phyloP scores from a whole-genome alignment of 2,888 invertebrate species.

The Hydraecia micacea region DNA sequence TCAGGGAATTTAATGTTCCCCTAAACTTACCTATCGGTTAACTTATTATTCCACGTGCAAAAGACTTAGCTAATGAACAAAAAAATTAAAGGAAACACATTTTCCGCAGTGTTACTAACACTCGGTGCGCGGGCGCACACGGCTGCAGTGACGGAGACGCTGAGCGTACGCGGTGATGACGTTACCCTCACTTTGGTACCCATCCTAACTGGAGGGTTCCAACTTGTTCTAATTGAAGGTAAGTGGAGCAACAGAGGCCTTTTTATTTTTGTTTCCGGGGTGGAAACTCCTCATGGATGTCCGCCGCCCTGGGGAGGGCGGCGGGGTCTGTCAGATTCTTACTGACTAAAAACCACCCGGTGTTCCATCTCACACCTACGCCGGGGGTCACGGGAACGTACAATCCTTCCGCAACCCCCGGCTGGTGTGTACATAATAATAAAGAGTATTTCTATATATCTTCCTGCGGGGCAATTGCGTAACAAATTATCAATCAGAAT shows the following conservation, averaged over 20 bases:
- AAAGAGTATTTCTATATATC: too few species aligned
- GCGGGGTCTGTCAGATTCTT: too few species aligned
- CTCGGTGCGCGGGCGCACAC: conserved; percentile 76
- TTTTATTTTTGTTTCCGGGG: too few species aligned
- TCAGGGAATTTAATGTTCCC: neutral
- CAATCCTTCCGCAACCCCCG: too few species aligned
- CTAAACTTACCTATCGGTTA: neutral
- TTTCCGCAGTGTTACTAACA: conserved; percentile 75
- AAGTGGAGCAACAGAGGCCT: conserved; percentile 20
- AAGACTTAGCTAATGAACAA: neutral
- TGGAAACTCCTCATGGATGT: too few species aligned
- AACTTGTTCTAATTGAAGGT: conserved; percentile 77
- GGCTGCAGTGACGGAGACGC: conserved; percentile 61
- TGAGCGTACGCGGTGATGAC: conserved; percentile 73
- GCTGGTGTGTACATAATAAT: too few species aligned
- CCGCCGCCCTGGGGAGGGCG: too few species aligned
- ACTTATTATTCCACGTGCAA: neutral
- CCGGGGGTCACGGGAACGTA: too few species aligned
- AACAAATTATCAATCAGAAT: too few species aligned
- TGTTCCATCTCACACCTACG: too few species aligned
- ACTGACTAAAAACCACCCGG: too few species aligned
- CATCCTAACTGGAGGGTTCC: conserved; percentile 83
- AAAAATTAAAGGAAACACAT: neutral
- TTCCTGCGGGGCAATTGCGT: too few species aligned
- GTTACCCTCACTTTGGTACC: conserved; percentile 81